Percentiles rank a stretch among this genome's conserved stretches.
Evolutionary conservation across 1,140 invertebrate species (phyloP).

Genomic region (Parapsyche elsis): DNA sequence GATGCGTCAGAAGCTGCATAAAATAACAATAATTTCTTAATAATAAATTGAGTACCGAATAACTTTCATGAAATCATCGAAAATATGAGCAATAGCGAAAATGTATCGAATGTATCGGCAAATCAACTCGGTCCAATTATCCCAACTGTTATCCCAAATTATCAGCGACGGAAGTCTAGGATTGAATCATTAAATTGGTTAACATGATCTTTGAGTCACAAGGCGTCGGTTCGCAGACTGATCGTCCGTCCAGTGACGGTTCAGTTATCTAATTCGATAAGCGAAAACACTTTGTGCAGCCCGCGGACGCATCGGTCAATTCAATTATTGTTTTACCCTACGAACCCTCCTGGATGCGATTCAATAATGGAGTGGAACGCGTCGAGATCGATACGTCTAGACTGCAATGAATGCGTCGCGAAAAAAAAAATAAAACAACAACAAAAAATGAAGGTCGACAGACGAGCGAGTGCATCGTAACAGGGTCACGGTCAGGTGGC

Average conservation of each 20-base stretch:
- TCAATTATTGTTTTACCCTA: conserved; percentile 30
- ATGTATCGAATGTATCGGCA: no score
- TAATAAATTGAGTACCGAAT: no score
- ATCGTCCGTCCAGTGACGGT: no score
- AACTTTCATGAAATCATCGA: no score
- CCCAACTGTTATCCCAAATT: no score
- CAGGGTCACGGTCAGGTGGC: background rate
- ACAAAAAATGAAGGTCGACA: background rate
- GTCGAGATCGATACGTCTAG: background rate
- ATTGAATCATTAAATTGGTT: no score
- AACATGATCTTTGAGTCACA: no score
- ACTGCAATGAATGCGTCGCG: background rate
- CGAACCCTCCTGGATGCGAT: background rate
- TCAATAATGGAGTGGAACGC: background rate
- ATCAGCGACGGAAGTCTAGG: no score
- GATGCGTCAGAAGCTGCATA: background rate
- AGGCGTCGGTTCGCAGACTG: no score
- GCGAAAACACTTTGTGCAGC: background rate
- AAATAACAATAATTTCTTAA: no score
- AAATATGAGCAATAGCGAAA: no score
- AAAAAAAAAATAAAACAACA: background rate
- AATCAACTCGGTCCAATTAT: no score
- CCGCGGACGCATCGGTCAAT: background rate
- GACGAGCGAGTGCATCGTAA: conserved; percentile 2
- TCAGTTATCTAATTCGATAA: background rate